Evolutionary conservation across 2,888 invertebrate species (phyloP), one percentile per base, ranked within the genome.

Genomic region (Rhagium mordax): DNA sequence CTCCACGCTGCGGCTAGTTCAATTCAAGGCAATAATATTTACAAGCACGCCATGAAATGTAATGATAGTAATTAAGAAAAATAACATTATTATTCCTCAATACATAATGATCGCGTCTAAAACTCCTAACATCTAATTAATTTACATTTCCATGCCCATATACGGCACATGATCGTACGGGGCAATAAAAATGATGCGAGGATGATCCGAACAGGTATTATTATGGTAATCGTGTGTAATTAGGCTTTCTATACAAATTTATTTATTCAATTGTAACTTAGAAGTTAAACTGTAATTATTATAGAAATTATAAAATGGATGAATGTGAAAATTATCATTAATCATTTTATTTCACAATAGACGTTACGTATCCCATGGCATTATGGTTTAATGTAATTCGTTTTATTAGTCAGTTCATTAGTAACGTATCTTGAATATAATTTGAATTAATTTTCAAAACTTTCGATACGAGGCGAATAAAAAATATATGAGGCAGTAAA

Each of bases 211-310:
- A 18, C 18, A 51, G 51, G 51, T 51, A 51, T 51, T 51, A 51
- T 51, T 51, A 51, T 51, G 51, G 16, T 51, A 51, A 51, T 51
- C 0, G 16, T 16, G 20, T 8, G 6, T 20, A 10, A 18, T 20
- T 20, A 16, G 18, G 51, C 27, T 29, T 16, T 24, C 15, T 49
- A 49, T 48, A 64, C 27, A 49, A 48, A 24, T 49, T 27, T 27
- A 64, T 64, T 64, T 64, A 24, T 29, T 49, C 64, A 49, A 49
- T 64, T 64, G 64, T 64, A 48, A 49, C 24, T 27, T 62, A 64
- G 51, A 51, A 49, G 64, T 47, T 33, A 27, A 59, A 59, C 33
- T 59, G n/a, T 62, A 48, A 24, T 15, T 47, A 33, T 21, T 20
- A 49, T 21, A 24, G 1, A 2, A 21, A 48, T 48, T 20, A 21